Base-by-base conservation (phyloP, 2,797 vertebrate species). In the Pseudochirops cupreus region DNA sequence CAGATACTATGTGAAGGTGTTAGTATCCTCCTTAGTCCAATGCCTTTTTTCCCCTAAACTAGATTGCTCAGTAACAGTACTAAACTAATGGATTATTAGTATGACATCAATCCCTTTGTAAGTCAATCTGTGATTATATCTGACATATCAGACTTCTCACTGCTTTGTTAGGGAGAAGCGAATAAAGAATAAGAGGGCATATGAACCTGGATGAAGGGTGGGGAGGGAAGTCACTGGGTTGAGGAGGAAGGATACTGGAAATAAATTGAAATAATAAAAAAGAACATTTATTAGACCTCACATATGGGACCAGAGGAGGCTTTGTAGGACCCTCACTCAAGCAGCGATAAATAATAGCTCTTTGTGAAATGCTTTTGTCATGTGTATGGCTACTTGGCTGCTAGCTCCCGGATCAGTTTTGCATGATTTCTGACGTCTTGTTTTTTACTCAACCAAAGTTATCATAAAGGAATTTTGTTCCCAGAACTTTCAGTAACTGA, bases 391-490 rank as follows among this genome's bases (percentile, higher is more conserved):
- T 82, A 39, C 3, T 82, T 46, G 18, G 4, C 21, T 82, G 18
- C 67, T 74, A 12, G 31, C 5, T 94, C 21, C 33, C 4, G 59
- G 7, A 54, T 94, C 21, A 92, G 53, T 39, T 87, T 82, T 52
- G 33, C 29, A 56, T 0, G 16, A 59, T 91, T 96, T 54, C 21
- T 82, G 18, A 11, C 9, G 5, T 18, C 7, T 74, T 39, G 7
- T 39, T 24, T 21, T 94, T 56, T 92, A 59, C 33, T 56, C 56
- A 26, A 33, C 55, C 0, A 1, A 54, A 50, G 92, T 92, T 26
- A 94, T 95, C 74, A 91, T 57, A 94, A 97, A 92, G 93, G 28
- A 82, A 52, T 90, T 94, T 29, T 62, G 16, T 91, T 93, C 59
- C 57, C 21, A 0, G n/a, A 95, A 91, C 31, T 29, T 58, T 29